These are phyloP conservation scores for Nebria brevicollis DNA, from an alignment of 2,888 invertebrate species.

Conservation along the genomic window DNA sequence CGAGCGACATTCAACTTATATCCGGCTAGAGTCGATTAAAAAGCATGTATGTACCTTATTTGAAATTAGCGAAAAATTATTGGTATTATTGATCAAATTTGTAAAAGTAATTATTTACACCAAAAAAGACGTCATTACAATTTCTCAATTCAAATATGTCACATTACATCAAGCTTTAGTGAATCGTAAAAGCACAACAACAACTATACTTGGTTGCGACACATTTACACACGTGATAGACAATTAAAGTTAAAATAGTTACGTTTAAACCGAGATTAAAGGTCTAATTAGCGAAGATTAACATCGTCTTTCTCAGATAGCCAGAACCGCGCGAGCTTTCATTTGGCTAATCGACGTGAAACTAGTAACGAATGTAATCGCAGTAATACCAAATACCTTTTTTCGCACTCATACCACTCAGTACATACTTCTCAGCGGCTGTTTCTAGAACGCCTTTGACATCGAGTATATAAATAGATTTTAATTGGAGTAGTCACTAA, in stretches of 20 bases:
- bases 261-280: background rate
- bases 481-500: constrained; percentile 1
- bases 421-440: background rate
- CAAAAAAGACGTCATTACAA: no score
- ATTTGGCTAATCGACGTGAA: background rate
- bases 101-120: no score
- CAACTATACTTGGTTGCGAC: background rate
- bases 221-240: background rate
- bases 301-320: background rate
- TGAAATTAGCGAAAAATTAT: no score
- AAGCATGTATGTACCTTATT: no score
- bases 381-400: background rate
- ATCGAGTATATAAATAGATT: background rate
- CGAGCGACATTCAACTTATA: no score
- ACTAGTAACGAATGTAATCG: background rate
- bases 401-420: background rate
- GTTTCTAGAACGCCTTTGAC: background rate
- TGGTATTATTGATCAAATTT: no score
- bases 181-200: no score
- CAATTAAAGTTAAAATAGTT: background rate
- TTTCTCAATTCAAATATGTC: no score
- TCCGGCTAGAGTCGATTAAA: no score
- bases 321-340: background rate
- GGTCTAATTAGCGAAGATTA: background rate
- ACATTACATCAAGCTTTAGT: no score